Conservation (phyloP, 2,888 invertebrate genomes). For the Cephus spinipes region DNA sequence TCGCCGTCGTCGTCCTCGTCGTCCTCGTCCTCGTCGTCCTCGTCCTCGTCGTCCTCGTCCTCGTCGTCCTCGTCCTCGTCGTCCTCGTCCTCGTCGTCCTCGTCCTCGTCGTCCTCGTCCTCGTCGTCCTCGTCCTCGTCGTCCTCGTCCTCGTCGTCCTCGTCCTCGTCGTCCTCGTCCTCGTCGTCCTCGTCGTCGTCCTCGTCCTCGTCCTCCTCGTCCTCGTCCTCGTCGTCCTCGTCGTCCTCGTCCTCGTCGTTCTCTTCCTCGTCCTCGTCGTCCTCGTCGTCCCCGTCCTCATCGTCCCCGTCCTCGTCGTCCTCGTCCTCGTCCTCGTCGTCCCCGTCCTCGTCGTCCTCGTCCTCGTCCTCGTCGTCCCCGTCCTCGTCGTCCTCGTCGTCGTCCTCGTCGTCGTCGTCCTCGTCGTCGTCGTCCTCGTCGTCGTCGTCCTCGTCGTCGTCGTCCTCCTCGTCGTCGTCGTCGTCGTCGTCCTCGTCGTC, state of each 20-base stretch:
- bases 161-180: too few species aligned
- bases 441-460: background rate
- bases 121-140: background rate
- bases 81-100: background rate
- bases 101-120: background rate
- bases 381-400: too few species aligned
- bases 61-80: background rate
- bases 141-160: background rate
- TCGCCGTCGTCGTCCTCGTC: background rate
- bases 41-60: background rate
- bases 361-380: too few species aligned
- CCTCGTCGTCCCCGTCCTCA: too few species aligned
- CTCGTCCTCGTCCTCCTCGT: too few species aligned
- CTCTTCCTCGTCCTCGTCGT: too few species aligned
- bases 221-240: too few species aligned
- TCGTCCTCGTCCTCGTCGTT: too few species aligned
- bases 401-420: too few species aligned
- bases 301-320: too few species aligned
- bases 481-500: background rate
- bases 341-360: too few species aligned
- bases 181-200: background rate
- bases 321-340: too few species aligned
- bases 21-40: background rate
- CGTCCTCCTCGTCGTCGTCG: background rate
- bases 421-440: constrained; percentile 1